These are phyloP conservation scores for Anthopleura sola DNA, from an alignment of 64 coral and sea anemone genomes.

Conservation along the genomic window DNA sequence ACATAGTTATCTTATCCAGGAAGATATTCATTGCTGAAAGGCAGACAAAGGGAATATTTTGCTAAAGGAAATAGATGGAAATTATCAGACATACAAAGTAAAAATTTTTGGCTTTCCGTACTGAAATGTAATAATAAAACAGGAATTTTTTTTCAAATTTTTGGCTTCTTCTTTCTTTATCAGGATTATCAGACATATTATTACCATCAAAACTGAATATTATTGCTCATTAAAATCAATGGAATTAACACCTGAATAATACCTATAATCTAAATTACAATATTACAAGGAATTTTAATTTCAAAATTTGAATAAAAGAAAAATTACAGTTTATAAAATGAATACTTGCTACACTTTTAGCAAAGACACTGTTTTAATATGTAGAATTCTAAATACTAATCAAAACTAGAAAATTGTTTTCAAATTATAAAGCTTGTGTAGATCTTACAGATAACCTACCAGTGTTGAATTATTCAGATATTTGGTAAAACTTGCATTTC, in stretches of 20 bases:
- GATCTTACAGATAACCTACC: not conserved
- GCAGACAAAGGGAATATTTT: no score
- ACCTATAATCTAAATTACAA: not conserved
- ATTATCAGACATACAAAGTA: not conserved
- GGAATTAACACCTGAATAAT: not conserved
- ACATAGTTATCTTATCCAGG: not conserved
- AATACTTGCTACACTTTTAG: not conserved
- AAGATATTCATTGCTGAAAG: not conserved
- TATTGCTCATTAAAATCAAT: not conserved
- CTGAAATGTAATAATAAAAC: no score
- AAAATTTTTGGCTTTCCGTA: no score
- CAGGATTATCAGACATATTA: not conserved
- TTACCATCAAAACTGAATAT: not conserved
- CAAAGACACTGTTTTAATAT: no score
- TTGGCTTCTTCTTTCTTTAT: no score
- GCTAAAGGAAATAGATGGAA: not conserved
- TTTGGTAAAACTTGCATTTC: not conserved
- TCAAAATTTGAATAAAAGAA: not conserved
- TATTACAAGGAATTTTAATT: not conserved
- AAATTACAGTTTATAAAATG: not conserved
- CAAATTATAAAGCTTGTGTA: not conserved
- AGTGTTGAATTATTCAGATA: not conserved
- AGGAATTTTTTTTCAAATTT: no score
- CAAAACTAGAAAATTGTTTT: no score
- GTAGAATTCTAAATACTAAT: no score